Evolutionary conservation across 2,113 vertebrate species (phyloP), one percentile per base, ranked within the genome.

Genomic region (Psettodes erumei): DNA sequence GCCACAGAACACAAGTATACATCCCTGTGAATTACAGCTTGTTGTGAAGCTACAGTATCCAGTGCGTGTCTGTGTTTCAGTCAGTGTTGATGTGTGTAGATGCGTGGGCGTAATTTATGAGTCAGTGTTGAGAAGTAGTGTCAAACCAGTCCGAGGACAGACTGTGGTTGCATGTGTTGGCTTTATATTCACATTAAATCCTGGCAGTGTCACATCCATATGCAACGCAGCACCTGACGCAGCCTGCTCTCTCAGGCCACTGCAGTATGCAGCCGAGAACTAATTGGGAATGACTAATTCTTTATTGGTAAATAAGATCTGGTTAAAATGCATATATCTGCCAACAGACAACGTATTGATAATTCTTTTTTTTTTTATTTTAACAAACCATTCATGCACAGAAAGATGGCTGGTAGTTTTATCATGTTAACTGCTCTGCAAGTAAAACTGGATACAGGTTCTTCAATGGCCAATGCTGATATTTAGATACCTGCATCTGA

Each of bases 231-330:
- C 13, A n/a, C 43, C 51, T n/a, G 0, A 5, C 16, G 25, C 61
- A 37, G 61, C 1, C 30, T 58, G 23, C 42, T 38, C 61, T 67
- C 35, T 19, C 5, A 23, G 13, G 40, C 28, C 76, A 48, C 71
- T 63, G 33, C 58, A 37, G 59, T 27, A 35, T 71, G 35, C 59
- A 53, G 51, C 45, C 51, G 10, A 3, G 43, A 76, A 45, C 53
- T 76, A 60, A 76, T 47, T 55, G 54, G 60, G 53, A 66, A 60
- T 71, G 51, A 81, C 42, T 71, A 30, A 67, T 67, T 67, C 47
- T 67, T 50, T 45, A 55, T 71, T 72, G 56, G 33, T 12, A 15
- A 67, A 77, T 23, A 27, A 38, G 45, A 53, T 40, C 23, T 11
- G 18, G 19, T 48, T 64, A 65, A 21, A 37, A 45, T 30, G 63